A percentile compares a stretch with the other conserved stretches of the same genome.
phyloP scores from a whole-genome alignment of 2,888 invertebrate genomes.

The Arge pagana region DNA sequence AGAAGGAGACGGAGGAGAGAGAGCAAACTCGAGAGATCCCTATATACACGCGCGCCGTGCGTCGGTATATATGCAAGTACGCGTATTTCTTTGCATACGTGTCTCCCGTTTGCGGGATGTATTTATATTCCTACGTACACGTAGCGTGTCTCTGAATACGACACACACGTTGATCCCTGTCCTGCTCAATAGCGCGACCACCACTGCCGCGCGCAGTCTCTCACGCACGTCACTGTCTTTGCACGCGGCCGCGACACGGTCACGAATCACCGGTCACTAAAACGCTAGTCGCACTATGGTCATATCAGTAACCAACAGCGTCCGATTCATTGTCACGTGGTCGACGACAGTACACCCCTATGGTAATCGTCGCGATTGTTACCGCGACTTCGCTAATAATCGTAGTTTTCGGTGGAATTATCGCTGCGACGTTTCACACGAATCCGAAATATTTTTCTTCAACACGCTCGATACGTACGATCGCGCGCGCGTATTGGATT shows the following conservation, averaged over 20 bases:
- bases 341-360: too few relatives aligned
- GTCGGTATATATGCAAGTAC: too few relatives aligned
- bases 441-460: neutral
- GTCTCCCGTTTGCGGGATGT: too few relatives aligned
- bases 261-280: slow-evolving; percentile 1
- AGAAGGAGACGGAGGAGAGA: slow-evolving; percentile 20
- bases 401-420: too few relatives aligned
- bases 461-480: neutral
- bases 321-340: slow-evolving; percentile 18
- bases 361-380: too few relatives aligned
- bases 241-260: neutral
- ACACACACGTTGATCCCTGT: neutral
- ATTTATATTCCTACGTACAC: too few relatives aligned
- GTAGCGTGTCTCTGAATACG: neutral
- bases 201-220: neutral
- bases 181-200: slow-evolving; percentile 9
- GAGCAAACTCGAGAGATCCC: too few relatives aligned
- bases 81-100: too few relatives aligned
- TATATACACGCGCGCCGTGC: too few relatives aligned
- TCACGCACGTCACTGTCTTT: neutral
- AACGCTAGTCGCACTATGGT: slow-evolving; percentile 3
- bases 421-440: too few relatives aligned
- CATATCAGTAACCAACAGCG: neutral
- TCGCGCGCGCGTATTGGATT: neutral
- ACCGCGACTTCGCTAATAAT: too few relatives aligned